Percentiles rank a stretch among this genome's conserved stretches.
Evolutionary conservation across 2,797 vertebrate genomes (phyloP).

Genomic region (Melanotaenia trifasciata): DNA sequence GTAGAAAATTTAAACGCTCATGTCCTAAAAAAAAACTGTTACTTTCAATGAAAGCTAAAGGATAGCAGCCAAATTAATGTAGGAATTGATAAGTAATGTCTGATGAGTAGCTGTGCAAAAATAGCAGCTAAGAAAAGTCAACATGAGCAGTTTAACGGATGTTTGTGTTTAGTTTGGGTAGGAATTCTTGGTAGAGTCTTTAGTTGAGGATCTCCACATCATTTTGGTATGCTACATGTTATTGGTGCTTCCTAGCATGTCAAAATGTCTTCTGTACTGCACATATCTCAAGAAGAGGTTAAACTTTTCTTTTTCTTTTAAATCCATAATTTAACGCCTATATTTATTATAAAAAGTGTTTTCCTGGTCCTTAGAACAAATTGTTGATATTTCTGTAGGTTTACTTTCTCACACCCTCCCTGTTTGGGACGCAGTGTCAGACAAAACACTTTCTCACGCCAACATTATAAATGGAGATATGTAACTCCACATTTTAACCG

Average conservation of each 20-base stretch:
- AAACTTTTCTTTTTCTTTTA: too few relatives aligned
- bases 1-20: too few relatives aligned
- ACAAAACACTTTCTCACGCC: background rate
- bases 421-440: background rate
- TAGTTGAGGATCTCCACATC: background rate
- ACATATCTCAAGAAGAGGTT: too few relatives aligned
- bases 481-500: background rate
- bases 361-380: background rate
- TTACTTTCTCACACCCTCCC: background rate
- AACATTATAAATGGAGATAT: background rate
- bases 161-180: background rate
- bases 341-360: too few relatives aligned
- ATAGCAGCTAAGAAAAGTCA: too few relatives aligned
- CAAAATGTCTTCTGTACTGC: background rate
- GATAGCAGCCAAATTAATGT: too few relatives aligned
- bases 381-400: background rate
- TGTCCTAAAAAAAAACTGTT: too few relatives aligned
- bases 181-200: background rate
- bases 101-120: too few relatives aligned
- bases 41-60: too few relatives aligned
- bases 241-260: background rate
- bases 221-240: background rate
- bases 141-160: too few relatives aligned
- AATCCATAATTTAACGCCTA: too few relatives aligned
- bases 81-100: too few relatives aligned